Base-by-base conservation (phyloP, 2,888 invertebrate species). In the Dryobota labecula region DNA sequence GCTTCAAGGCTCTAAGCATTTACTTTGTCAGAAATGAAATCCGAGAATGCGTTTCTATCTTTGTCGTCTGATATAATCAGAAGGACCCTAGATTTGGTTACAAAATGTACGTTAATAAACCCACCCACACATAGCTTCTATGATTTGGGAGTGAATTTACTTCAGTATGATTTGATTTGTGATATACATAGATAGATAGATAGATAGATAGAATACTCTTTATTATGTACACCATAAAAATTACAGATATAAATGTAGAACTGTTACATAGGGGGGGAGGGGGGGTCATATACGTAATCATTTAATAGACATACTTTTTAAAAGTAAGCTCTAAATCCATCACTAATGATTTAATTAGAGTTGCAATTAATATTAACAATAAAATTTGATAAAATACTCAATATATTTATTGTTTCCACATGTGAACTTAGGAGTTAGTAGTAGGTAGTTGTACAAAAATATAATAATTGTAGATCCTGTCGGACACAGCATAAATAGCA, bases 31-130 rank as follows among this genome's bases (percentile, higher is more conserved):
- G 70, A 78, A 76, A 64, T 83, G 82, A 76, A 85, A 85, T 83
- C 76, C 82, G 80, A 85, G 84, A 70, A 84, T 84, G 73, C 78
- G 74, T 84, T 82, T 84, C 78, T 84, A 76, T 84, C 78, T 83
- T 74, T 73, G 76, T 61, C 74, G 68, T 67, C 74, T 73, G 85
- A 85, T 85, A 74, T 54, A 58, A 85, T 85, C 85, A 74, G 51
- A 81, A 83, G 84, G 82, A 83, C 83, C 74, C 76, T 70, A 84
- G 76, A 82, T 84, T 83, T 76, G 74, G 81, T 85, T 85, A 81
- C 85, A 76, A 75, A 83, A 81, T 79, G 63, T 72, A 79, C 64
- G 78, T 80, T 83, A 82, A 78, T 80, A 80, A 75, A 78, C 74
- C 75, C 80, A 73, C 84, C 85, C 77, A 85, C 84, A 73, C 75